Evolutionary conservation across 2,797 vertebrate genomes (phyloP), one percentile per base, ranked within the genome.

Genomic region (Sandelia bainsii): DNA sequence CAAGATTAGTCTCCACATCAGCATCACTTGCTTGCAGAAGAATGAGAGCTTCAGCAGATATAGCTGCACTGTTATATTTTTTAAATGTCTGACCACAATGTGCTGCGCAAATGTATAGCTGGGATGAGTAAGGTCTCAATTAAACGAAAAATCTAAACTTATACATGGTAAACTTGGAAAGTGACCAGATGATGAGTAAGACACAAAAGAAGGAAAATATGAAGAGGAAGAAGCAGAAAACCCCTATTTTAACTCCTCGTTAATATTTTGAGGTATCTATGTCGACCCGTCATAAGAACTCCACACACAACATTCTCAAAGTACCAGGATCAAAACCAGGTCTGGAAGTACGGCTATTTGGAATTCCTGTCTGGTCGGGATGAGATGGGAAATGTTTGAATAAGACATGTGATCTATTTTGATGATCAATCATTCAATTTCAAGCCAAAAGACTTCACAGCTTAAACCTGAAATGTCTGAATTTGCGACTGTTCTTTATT

Each of bases 221-320:
- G 19, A 44, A 10, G 14, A 4, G 50, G 29, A 39, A 22, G n/a
- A 8, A 1, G 29, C 16, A 20, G 32, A 12, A 8, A n/a, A 23
- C 14, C 25, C 22, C 19, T 2, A 10, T 42, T 49, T 20, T 14
- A 44, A 17, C 20, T 51, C 39, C 46, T 52, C 58, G 12, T 78
- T 32, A 39, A 16, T 13, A 22, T 45, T 32, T 25, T 56, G 9
- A 61, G 19, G 65, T 69, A 53, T 72, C 16, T 44, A 59, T 44
- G 64, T 48, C 34, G 5, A 13, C 23, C 20, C 2, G 6, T 13
- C 12, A 19, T 2, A 48, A 23, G 23, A 48, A 61, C 8, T 58
- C 65, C 71, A 82, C 75, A 59, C 75, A 59, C 66, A 67, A 74
- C 62, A 75, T 22, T 60, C 13, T 37, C 0, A 10, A 16, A 40